Evolutionary conservation across 2,797 vertebrate species (phyloP), one percentile per base, ranked within the genome.

Genomic region (Zalophus californianus): DNA sequence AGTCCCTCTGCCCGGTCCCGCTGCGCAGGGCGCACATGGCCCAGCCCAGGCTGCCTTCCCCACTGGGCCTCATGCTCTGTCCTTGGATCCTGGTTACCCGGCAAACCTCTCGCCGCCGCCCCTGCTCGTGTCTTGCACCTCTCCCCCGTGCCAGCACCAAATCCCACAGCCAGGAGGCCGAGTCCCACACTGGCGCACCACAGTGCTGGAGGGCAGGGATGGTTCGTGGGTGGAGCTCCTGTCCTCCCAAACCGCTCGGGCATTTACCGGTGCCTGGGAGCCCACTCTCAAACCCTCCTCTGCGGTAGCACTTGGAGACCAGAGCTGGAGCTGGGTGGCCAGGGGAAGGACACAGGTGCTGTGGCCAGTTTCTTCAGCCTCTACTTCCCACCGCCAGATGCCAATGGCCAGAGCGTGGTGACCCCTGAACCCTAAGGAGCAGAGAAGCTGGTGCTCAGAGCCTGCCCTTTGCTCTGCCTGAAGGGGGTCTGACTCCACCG

Each of bases 311-410:
- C 73, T 13, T 27, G 18, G 18, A 83, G 29, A n/a, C 35, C 68
- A 25, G 38, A 3, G 27, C 3, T 29, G 58, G 62, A 16, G 27
- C 32, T 11, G 15, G 60, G 68, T 0, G 2, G 41, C 32, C 27
- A 9, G n/a, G 32, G 3, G 29, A 41, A 14, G 4, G 10, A n/a
- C 27, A 13, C 0, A 2, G 4, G 7, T 2, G 41, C 1, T 15
- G 23, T 8, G n/a, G 48, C 56, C 44, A 14, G 56, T 38, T 50
- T 21, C 8, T 10, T 70, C 11, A 13, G 48, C 35, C 70, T 32
- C 62, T 25, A 7, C 7, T 18, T 62, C 54, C 64, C 58, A 2
- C 11, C 10, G 18, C 60, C 70, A 29, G 52, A 29, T 1, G 12
- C n/a, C 5, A 1, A 56, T 7, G 41, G 41, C 62, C 54, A 18